Conservation (phyloP, 2,113 vertebrate species). For the Pteronura brasiliensis region DNA sequence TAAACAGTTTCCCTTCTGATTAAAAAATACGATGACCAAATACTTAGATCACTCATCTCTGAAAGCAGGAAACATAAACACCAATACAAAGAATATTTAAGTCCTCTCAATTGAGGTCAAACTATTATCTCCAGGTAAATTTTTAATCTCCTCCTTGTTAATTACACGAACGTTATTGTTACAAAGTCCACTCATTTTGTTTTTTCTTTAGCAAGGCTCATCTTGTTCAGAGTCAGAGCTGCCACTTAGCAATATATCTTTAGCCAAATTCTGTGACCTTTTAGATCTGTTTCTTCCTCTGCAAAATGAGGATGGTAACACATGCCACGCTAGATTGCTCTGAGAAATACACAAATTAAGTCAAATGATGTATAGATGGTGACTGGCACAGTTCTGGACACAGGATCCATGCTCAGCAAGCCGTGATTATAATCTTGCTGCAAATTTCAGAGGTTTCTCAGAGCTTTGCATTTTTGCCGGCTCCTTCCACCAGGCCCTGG, state of each 20-base stretch:
- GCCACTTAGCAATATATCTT: neutral
- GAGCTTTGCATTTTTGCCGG: neutral
- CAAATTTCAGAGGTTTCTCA: neutral
- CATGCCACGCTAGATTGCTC: neutral
- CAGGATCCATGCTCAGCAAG: neutral
- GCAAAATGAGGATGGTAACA: neutral
- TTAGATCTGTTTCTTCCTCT: neutral
- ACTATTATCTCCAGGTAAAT: neutral
- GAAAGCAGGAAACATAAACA: neutral
- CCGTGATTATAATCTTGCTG: neutral
- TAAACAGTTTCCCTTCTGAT: neutral
- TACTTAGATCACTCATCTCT: neutral
- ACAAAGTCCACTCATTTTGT: neutral
- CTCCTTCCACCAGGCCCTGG: neutral
- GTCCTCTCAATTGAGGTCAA: neutral
- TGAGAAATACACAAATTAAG: neutral
- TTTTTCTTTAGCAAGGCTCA: neutral
- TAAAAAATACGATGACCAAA: neutral
- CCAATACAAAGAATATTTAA: constrained; percentile 24
- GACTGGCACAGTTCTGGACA: neutral
- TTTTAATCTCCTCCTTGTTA: constrained; percentile 7
- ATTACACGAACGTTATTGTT: neutral
- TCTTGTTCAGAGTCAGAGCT: neutral
- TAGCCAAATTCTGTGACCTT: neutral
- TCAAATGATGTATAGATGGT: neutral